These are phyloP conservation scores for Gymnoscopelus braueri DNA, from an alignment of 2,797 vertebrate genomes.

Conservation along the genomic window DNA sequence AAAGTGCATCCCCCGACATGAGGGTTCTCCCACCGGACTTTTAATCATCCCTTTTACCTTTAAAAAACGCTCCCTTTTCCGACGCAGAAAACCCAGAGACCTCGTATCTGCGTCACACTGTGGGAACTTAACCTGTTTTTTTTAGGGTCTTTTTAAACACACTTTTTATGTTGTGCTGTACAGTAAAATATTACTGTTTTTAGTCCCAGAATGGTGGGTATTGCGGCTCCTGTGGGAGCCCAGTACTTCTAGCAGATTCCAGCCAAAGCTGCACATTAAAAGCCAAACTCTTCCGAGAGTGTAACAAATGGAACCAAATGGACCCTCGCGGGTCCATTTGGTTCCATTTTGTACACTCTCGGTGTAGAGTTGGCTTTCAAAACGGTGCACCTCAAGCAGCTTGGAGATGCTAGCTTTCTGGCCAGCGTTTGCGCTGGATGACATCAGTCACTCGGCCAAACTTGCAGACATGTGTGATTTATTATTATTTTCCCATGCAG, in stretches of 20 bases:
- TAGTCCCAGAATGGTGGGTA: conserved; percentile 3
- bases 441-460: conserved; percentile 76
- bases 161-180: conserved; percentile 1
- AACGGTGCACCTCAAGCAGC: conserved; percentile 31
- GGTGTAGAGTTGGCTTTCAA: conserved; percentile 6
- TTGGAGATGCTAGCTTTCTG: conserved; percentile 55
- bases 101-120: conserved; percentile 1
- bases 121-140: background rate
- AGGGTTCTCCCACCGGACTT: conserved; percentile 2
- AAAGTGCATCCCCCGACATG: conserved; percentile 10
- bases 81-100: background rate
- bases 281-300: too few relatives aligned
- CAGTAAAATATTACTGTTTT: background rate
- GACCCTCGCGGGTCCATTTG: background rate
- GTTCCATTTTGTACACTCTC: background rate
- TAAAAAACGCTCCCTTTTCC: conserved; percentile 5
- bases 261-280: too few relatives aligned
- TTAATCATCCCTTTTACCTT: conserved; percentile 23
- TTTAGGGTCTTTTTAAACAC: background rate
- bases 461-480: conserved; percentile 73
- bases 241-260: background rate
- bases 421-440: conserved; percentile 57
- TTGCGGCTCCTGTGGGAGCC: conserved; percentile 3
- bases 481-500: conserved; percentile 70
- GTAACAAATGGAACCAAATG: background rate